A percentile compares a stretch with the other conserved stretches of the same genome.
These are phyloP conservation scores for Drosophila ficusphila DNA, from an alignment of 1,140 invertebrate genomes.

Conservation along the genomic window DNA sequence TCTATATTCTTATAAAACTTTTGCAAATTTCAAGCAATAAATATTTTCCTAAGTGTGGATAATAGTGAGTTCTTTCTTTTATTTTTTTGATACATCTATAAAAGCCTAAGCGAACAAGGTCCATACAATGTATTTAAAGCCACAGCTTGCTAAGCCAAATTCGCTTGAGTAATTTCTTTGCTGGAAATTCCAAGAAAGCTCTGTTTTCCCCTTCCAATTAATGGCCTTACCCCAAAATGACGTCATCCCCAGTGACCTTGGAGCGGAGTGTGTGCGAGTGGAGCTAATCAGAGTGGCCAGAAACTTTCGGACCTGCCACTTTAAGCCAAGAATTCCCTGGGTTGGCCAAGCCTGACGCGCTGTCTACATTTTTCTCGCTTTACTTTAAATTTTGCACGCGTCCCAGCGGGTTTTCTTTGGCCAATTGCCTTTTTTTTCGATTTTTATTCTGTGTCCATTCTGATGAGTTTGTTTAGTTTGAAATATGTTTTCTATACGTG, in stretches of 20 bases:
- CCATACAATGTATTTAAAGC: neutral
- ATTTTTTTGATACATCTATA: neutral
- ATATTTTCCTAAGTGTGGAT: neutral
- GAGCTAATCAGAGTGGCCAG: slow-evolving; percentile 33
- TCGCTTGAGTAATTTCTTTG: neutral
- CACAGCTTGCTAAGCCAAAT: neutral
- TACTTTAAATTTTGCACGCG: slow-evolving; percentile 80
- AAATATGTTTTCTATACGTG: slow-evolving; percentile 83
- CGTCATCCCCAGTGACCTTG: slow-evolving; percentile 65
- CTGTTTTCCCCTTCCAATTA: slow-evolving; percentile 14
- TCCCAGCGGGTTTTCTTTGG: slow-evolving; percentile 50
- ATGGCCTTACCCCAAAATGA: slow-evolving; percentile 10
- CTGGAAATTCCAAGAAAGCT: neutral
- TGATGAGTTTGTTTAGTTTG: slow-evolving; percentile 83
- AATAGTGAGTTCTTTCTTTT: neutral
- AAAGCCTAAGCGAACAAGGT: neutral
- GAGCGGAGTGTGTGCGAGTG: slow-evolving; percentile 39
- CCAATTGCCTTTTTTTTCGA: slow-evolving; percentile 1
- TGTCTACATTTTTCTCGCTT: slow-evolving; percentile 74
- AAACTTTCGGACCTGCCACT: slow-evolving; percentile 22
- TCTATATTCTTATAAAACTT: too few species aligned
- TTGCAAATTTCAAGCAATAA: neutral
- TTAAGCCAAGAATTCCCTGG: slow-evolving; percentile 4
- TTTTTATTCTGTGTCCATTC: slow-evolving; percentile 33
- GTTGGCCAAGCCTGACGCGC: slow-evolving; percentile 33